These are phyloP conservation scores for Glaucomys volans DNA, from an alignment of 2,113 vertebrate species.

Conservation along the genomic window DNA sequence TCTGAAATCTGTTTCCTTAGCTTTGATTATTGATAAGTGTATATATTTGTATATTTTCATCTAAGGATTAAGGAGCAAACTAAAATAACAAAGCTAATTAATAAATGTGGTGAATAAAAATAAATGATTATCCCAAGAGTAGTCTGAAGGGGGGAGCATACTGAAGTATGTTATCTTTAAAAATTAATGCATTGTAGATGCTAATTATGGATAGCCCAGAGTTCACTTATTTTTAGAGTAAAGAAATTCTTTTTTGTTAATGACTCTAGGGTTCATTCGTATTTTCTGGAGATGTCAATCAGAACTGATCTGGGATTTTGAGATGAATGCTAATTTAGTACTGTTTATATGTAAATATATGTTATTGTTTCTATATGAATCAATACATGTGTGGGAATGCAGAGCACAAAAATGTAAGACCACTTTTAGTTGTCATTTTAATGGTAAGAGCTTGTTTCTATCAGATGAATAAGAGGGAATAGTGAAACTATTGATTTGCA, in stretches of 20 bases:
- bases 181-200: conserved; percentile 1
- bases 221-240: conserved; percentile 15
- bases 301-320: neutral
- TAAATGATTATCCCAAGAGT: neutral
- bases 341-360: neutral
- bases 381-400: neutral
- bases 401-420: neutral
- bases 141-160: neutral
- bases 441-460: neutral
- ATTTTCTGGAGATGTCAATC: neutral
- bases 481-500: neutral
- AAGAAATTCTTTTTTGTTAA: neutral
- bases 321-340: neutral
- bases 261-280: neutral
- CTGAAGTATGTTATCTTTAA: neutral
- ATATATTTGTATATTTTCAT: neutral
- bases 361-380: neutral
- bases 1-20: neutral
- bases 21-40: neutral
- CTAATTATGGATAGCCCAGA: neutral
- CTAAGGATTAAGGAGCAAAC: neutral
- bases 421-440: neutral
- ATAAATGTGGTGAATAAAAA: conserved; percentile 4
- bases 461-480: neutral
- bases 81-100: conserved; percentile 10